Conservation (phyloP, 2,797 vertebrate genomes). For the Acipenser transmontanus region DNA sequence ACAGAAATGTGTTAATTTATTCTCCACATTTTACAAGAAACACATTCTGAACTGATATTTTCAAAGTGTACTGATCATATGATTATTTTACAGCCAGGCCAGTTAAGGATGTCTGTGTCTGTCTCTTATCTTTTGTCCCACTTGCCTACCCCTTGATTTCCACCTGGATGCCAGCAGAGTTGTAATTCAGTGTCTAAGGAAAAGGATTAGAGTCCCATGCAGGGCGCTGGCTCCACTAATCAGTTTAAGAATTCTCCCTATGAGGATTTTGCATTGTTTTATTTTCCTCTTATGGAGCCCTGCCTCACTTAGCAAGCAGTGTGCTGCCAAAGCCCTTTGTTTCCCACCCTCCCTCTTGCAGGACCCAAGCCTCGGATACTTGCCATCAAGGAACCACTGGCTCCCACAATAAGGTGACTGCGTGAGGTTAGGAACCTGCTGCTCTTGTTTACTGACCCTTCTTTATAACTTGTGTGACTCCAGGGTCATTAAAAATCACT, state of each 20-base stretch:
- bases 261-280: constrained; percentile 1
- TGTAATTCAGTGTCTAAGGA: not conserved
- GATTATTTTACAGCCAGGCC: no score
- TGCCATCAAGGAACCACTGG: not conserved
- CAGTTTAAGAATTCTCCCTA: not conserved
- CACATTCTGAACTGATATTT: no score
- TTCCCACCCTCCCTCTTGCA: not conserved
- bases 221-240: not conserved
- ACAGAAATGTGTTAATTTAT: no score
- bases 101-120: no score
- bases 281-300: not conserved
- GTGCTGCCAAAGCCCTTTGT: not conserved
- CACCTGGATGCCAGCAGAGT: not conserved
- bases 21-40: no score
- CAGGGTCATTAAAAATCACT: no score
- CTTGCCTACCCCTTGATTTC: not conserved
- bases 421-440: not conserved
- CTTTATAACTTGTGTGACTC: no score
- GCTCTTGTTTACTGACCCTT: not conserved
- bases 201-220: not conserved
- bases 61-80: no score
- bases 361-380: not conserved
- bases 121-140: no score
- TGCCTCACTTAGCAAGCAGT: not conserved
- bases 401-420: not conserved